A percentile compares a stretch with the other conserved stretches of the same genome.
These are phyloP conservation scores for Subacronicta megacephala DNA, from an alignment of 2,888 invertebrate genomes.

Conservation along the genomic window DNA sequence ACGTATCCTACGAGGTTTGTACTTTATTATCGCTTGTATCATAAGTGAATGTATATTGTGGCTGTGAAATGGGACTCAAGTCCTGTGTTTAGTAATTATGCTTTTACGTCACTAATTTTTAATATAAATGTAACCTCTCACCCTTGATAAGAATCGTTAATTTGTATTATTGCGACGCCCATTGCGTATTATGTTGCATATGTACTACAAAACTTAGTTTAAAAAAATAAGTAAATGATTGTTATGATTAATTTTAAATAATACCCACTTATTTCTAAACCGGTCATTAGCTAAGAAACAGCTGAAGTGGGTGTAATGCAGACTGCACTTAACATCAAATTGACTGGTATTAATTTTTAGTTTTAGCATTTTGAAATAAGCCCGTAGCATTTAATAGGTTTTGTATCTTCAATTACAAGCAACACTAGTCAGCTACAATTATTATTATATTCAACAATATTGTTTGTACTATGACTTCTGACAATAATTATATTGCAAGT, in stretches of 20 bases:
- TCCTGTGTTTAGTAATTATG: conserved; percentile 83
- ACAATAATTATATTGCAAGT: conserved; percentile 11
- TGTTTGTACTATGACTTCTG: conserved; percentile 39
- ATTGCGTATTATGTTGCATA: too few relatives aligned
- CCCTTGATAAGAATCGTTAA: conserved; percentile 54
- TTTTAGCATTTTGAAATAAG: neutral
- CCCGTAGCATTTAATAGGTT: conserved; percentile 46
- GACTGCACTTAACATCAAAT: neutral
- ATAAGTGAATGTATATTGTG: conserved; percentile 85
- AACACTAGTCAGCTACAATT: conserved; percentile 79
- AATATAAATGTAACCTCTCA: conserved; percentile 65
- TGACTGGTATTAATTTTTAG: neutral
- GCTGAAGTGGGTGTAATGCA: neutral
- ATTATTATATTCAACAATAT: conserved; percentile 49
- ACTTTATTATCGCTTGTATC: conserved; percentile 83
- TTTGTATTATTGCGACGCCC: conserved; percentile 47
- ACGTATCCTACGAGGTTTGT: conserved; percentile 75
- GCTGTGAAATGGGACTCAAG: conserved; percentile 84
- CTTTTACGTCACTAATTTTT: conserved; percentile 86
- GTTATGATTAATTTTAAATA: conserved; percentile 36
- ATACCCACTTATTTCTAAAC: neutral
- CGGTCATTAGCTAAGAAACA: neutral
- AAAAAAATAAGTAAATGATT: neutral
- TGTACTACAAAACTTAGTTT: conserved; percentile 23
- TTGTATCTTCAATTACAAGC: conserved; percentile 67